Percentiles rank a stretch among this genome's conserved stretches.
Evolutionary conservation across 2,888 invertebrate genomes (phyloP).

Genomic region (Caenorhabditis becei): DNA sequence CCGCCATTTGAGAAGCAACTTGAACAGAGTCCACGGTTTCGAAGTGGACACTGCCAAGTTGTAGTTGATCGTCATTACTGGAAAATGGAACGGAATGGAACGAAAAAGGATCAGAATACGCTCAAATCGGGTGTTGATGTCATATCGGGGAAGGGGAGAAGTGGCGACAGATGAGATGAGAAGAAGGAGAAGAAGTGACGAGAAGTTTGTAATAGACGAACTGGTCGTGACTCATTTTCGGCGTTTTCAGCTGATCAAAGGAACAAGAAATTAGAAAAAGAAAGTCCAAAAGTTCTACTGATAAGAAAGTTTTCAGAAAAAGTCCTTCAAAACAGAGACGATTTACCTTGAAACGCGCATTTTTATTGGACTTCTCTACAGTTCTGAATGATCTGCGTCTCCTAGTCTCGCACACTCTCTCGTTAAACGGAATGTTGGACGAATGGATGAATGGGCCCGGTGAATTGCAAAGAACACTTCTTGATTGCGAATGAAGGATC

Average conservation of each 20-base stretch:
- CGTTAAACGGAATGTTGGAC: too few species aligned
- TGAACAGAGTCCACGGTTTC: slow-evolving; percentile 75
- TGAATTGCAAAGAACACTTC: slow-evolving; percentile 9
- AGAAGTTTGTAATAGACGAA: slow-evolving; percentile 17
- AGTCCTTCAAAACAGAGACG: too few species aligned
- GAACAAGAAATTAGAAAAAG: too few species aligned
- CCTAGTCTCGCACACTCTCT: neutral
- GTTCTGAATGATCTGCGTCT: neutral
- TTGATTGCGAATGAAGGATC: neutral
- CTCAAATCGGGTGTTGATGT: slow-evolving; percentile 31
- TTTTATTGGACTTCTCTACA: too few species aligned
- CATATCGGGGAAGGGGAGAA: slow-evolving; percentile 1
- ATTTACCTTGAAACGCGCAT: too few species aligned
- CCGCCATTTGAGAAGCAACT: slow-evolving; percentile 74
- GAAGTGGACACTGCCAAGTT: slow-evolving; percentile 74
- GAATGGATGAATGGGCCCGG: neutral
- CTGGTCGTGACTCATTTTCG: slow-evolving; percentile 40
- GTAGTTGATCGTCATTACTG: slow-evolving; percentile 74
- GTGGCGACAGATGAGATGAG: neutral
- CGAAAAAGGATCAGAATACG: slow-evolving; percentile 32
- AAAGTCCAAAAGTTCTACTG: too few species aligned
- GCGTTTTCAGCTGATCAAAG: slow-evolving; percentile 13
- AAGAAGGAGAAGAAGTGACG: slow-evolving; percentile 14
- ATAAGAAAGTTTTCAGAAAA: too few species aligned
- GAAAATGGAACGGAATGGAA: slow-evolving; percentile 9